Evolutionary conservation across 2,113 vertebrate genomes (phyloP).

Genomic region (Indicator indicator): DNA sequence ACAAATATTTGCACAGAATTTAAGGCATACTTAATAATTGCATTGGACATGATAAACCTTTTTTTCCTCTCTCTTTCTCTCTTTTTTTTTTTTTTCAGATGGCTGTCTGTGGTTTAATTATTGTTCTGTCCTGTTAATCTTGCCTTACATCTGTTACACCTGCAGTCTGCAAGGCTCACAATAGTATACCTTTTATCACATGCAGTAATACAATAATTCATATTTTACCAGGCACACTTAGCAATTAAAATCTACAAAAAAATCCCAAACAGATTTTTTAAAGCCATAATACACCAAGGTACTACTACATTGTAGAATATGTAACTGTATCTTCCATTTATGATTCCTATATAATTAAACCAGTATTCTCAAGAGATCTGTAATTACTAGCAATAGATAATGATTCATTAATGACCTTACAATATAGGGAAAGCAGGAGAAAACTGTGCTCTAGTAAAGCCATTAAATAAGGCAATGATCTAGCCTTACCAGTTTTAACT

Average conservation of each 20-base stretch:
- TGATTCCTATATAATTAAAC: conserved; percentile 69
- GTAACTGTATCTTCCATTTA: conserved; percentile 26
- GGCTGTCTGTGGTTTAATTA: conserved; percentile 75
- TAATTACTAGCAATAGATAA: conserved; percentile 55
- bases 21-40: conserved; percentile 70
- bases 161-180: conserved; percentile 66
- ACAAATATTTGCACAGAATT: conserved; percentile 73
- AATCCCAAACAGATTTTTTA: conserved; percentile 25
- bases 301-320: conserved; percentile 17
- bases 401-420: conserved; percentile 65
- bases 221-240: conserved; percentile 71
- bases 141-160: conserved; percentile 76
- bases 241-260: conserved; percentile 72
- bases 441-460: not conserved
- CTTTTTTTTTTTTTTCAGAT: conserved; percentile 43
- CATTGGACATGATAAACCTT: conserved; percentile 50
- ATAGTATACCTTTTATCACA: conserved; percentile 68
- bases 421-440: conserved; percentile 45
- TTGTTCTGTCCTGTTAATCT: conserved; percentile 76
- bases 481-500: conserved; percentile 44
- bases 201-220: conserved; percentile 73
- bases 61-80: too few species aligned
- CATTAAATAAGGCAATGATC: conserved; percentile 40
- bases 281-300: conserved; percentile 60
- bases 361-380: conserved; percentile 52